phyloP scores from a whole-genome alignment of 2,113 vertebrate species.

The Acrocephalus kingi region DNA sequence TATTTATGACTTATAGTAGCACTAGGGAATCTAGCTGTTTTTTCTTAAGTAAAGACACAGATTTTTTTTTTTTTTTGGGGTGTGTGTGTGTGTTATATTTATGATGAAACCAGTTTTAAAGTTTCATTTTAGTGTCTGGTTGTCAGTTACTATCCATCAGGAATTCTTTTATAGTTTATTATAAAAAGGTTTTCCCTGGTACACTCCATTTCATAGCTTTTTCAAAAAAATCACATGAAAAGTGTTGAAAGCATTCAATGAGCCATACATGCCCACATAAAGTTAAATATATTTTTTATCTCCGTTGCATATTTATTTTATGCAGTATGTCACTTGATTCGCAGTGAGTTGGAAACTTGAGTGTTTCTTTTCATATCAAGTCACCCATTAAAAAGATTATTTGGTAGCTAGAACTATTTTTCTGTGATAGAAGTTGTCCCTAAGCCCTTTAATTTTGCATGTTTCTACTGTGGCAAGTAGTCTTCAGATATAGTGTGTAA shows the following conservation, averaged over 20 bases:
- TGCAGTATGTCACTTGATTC: background rate
- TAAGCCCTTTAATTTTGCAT: background rate
- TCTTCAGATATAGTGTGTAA: background rate
- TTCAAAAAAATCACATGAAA: conserved; percentile 27
- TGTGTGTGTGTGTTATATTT: background rate
- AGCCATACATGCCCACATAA: background rate
- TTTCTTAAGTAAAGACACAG: background rate
- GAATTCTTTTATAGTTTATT: background rate
- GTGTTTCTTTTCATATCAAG: background rate
- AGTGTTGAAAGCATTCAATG: conserved; percentile 40
- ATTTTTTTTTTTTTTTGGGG: background rate
- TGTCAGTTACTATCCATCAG: conserved; percentile 58
- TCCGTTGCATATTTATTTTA: background rate
- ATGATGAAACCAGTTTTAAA: conserved; percentile 1
- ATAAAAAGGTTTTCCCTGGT: conserved; percentile 7
- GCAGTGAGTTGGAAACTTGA: background rate
- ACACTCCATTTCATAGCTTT: conserved; percentile 18
- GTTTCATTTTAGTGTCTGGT: conserved; percentile 12
- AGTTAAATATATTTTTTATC: conserved; percentile 29
- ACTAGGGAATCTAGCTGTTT: background rate
- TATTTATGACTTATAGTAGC: background rate
- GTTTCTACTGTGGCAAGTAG: background rate
- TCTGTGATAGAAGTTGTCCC: background rate
- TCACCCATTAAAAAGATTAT: background rate
- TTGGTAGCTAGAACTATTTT: background rate